These are phyloP conservation scores for Branchellion lobata DNA, from an alignment of 2,888 invertebrate genomes.

Conservation along the genomic window DNA sequence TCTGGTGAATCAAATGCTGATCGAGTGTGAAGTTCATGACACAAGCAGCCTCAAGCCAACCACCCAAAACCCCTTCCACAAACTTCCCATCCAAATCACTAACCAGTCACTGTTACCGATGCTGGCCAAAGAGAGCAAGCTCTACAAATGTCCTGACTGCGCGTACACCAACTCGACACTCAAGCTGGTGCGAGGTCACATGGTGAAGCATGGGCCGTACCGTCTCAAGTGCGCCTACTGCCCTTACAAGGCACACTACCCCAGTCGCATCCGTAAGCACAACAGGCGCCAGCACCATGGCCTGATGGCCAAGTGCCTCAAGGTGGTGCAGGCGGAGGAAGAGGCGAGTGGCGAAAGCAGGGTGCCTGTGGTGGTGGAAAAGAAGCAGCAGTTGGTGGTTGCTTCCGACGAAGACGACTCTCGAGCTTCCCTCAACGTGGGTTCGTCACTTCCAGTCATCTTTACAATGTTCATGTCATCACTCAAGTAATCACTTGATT, in stretches of 20 bases:
- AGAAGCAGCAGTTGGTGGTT: too few relatives aligned
- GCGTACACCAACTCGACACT: conserved; percentile 43
- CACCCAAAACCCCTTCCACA: neutral
- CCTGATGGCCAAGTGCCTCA: conserved; percentile 41
- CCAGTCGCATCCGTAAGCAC: conserved; percentile 49
- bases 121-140: conserved; percentile 15
- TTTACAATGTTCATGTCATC: too few relatives aligned
- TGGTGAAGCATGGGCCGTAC: conserved; percentile 50
- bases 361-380: neutral
- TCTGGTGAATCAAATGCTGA: conserved; percentile 43
- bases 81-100: neutral
- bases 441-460: neutral
- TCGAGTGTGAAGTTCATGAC: conserved; percentile 16
- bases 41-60: neutral
- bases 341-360: neutral
- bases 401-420: neutral
- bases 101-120: neutral
- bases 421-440: too few relatives aligned
- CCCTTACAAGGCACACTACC: conserved; percentile 47
- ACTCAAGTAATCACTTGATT: too few relatives aligned
- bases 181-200: conserved; percentile 48
- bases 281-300: conserved; percentile 40
- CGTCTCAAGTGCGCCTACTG: conserved; percentile 51
- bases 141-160: conserved; percentile 46
- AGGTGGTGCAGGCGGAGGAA: conserved; percentile 16